Evolutionary conservation across 2,797 vertebrate genomes (phyloP).

Genomic region (Pangasius mekongensis): DNA sequence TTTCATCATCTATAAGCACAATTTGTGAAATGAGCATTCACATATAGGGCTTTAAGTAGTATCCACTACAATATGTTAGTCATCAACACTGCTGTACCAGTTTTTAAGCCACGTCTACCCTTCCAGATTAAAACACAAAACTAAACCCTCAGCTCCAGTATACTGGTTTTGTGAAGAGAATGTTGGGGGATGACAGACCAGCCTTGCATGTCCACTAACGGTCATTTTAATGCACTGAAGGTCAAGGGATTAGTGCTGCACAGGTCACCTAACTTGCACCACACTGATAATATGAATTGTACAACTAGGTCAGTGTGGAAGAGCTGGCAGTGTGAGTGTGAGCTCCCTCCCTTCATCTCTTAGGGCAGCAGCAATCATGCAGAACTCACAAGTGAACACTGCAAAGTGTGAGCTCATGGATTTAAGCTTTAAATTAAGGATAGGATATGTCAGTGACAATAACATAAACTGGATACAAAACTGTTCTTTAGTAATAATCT

Average conservation of each 20-base stretch:
- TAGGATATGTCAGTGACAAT: slow-evolving; percentile 50
- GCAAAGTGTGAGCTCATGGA: slow-evolving; percentile 77
- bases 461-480: not conserved
- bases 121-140: slow-evolving; percentile 31
- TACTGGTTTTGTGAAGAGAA: slow-evolving; percentile 33
- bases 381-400: slow-evolving; percentile 78
- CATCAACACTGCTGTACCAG: slow-evolving; percentile 48
- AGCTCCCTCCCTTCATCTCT: slow-evolving; percentile 69
- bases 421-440: slow-evolving; percentile 71
- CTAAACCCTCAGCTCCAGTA: slow-evolving; percentile 32
- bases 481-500: not conserved
- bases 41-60: not conserved
- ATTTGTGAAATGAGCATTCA: not conserved
- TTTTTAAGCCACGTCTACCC: slow-evolving; percentile 20
- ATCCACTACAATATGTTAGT: slow-evolving; percentile 9
- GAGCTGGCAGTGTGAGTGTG: slow-evolving; percentile 53
- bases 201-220: slow-evolving; percentile 75
- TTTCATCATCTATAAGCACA: not conserved
- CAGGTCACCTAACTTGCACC: slow-evolving; percentile 73
- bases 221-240: slow-evolving; percentile 77
- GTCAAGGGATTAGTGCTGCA: slow-evolving; percentile 76
- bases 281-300: slow-evolving; percentile 74
- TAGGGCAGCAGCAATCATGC: slow-evolving; percentile 78
- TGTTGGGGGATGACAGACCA: slow-evolving; percentile 70
- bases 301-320: slow-evolving; percentile 75